Evolutionary conservation across 1,140 invertebrate species (phyloP).

Genomic region (Eciton burchellii): DNA sequence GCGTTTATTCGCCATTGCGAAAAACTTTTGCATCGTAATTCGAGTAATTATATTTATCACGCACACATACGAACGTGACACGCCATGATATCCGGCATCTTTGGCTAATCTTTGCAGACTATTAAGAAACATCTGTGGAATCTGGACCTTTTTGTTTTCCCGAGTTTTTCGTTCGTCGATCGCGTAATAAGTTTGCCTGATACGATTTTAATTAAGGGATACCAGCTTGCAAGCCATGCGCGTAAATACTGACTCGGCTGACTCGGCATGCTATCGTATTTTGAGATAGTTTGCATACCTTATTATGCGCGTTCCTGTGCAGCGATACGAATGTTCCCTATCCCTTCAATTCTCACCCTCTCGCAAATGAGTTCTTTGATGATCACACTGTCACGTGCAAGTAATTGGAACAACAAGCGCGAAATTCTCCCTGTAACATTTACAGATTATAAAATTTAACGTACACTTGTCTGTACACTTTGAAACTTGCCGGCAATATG

Average conservation of each 20-base stretch:
- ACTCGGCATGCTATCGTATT: conserved; percentile 16
- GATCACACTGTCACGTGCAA: neutral
- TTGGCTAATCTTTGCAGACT: neutral
- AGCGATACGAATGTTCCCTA: neutral
- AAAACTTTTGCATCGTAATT: no score
- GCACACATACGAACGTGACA: no score
- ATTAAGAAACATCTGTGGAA: neutral
- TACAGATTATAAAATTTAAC: neutral
- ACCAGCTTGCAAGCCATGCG: neutral
- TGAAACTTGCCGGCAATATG: no score
- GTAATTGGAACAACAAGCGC: conserved; percentile 4
- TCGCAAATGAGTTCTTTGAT: conserved; percentile 33
- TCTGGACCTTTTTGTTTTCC: neutral
- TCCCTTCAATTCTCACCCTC: neutral
- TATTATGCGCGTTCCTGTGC: conserved; percentile 8
- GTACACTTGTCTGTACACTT: no score
- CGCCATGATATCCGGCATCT: neutral
- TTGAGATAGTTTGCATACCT: conserved; percentile 37
- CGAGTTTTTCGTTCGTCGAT: neutral
- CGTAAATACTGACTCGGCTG: conserved; percentile 13
- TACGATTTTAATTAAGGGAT: conserved; percentile 25
- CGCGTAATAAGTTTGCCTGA: neutral
- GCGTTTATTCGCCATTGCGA: no score
- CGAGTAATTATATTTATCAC: no score
- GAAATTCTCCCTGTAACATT: no score